phyloP scores from a whole-genome alignment of 1,140 invertebrate genomes.

The Bombyx mandarina region DNA sequence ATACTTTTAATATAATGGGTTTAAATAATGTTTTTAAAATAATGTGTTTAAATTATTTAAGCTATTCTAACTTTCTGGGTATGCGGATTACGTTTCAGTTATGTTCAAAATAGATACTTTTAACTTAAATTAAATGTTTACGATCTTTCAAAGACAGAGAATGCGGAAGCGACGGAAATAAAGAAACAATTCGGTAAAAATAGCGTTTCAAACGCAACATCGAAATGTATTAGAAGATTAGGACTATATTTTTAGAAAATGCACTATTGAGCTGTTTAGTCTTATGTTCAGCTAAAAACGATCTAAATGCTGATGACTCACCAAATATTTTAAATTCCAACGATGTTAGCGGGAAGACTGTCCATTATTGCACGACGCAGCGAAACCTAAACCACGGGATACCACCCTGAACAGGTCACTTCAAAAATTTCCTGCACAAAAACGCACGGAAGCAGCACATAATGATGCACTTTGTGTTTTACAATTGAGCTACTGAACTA shows the following conservation, averaged over 20 bases:
- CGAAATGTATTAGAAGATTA: slow-evolving; percentile 17
- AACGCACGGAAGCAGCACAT: slow-evolving; percentile 41
- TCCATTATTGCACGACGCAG: slow-evolving; percentile 49
- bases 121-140: slow-evolving; percentile 12
- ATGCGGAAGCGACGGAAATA: slow-evolving; percentile 16
- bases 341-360: slow-evolving; percentile 56
- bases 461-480: slow-evolving; percentile 25
- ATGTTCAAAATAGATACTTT: too few species aligned
- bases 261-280: slow-evolving; percentile 8
- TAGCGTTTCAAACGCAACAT: slow-evolving; percentile 14
- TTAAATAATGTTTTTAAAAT: too few species aligned
- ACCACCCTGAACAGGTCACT: slow-evolving; percentile 54
- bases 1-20: too few species aligned
- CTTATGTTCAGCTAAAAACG: slow-evolving; percentile 11
- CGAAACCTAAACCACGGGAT: slow-evolving; percentile 46
- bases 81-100: too few species aligned
- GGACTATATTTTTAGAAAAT: slow-evolving; percentile 17
- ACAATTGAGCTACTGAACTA: slow-evolving; percentile 29
- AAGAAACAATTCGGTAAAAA: slow-evolving; percentile 19
- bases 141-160: slow-evolving; percentile 8
- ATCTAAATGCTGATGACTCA: slow-evolving; percentile 57
- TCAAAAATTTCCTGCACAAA: slow-evolving; percentile 36
- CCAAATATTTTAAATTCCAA: slow-evolving; percentile 68
- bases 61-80: too few species aligned
- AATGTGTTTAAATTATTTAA: too few species aligned